A percentile compares a stretch with the other conserved stretches of the same genome.
Evolutionary conservation across 2,797 vertebrate species (phyloP).

Genomic region (Oreonectes daqikongensis): DNA sequence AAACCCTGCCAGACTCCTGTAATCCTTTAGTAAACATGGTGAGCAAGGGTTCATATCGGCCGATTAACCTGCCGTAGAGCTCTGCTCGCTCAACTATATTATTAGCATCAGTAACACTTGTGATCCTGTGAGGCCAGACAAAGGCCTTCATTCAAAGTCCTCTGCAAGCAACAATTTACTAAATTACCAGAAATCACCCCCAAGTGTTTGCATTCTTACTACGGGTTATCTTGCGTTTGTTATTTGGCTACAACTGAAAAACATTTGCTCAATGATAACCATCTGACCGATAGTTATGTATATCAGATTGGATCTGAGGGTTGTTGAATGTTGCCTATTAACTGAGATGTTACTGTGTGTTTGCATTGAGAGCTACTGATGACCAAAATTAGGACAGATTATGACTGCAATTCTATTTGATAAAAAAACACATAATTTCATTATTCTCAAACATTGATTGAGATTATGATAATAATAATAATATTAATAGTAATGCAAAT

Average conservation of each 20-base stretch:
- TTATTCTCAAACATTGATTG: no score
- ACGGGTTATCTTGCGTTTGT: slow-evolving; percentile 53
- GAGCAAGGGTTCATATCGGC: slow-evolving; percentile 66
- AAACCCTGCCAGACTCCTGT: slow-evolving; percentile 67
- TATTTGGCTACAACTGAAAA: slow-evolving; percentile 57
- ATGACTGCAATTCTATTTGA: no score
- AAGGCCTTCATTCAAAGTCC: slow-evolving; percentile 57
- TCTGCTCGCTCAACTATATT: slow-evolving; percentile 68
- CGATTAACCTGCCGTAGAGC: slow-evolving; percentile 69
- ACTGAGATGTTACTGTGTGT: not conserved
- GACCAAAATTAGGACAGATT: not conserved
- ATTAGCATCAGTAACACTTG: slow-evolving; percentile 67
- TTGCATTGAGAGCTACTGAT: slow-evolving; percentile 14
- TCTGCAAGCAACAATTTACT: slow-evolving; percentile 54
- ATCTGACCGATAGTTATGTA: slow-evolving; percentile 56
- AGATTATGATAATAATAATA: no score
- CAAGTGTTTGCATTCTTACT: slow-evolving; percentile 53
- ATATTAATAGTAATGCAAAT: no score
- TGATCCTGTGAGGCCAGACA: slow-evolving; percentile 61
- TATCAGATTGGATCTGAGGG: slow-evolving; percentile 46
- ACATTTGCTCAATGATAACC: slow-evolving; percentile 60
- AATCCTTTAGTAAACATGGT: slow-evolving; percentile 69
- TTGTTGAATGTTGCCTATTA: slow-evolving; percentile 23
- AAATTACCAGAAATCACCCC: slow-evolving; percentile 58
- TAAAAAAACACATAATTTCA: no score